Evolutionary conservation across 1,140 invertebrate species (phyloP).

Genomic region (Heliconius congener): DNA sequence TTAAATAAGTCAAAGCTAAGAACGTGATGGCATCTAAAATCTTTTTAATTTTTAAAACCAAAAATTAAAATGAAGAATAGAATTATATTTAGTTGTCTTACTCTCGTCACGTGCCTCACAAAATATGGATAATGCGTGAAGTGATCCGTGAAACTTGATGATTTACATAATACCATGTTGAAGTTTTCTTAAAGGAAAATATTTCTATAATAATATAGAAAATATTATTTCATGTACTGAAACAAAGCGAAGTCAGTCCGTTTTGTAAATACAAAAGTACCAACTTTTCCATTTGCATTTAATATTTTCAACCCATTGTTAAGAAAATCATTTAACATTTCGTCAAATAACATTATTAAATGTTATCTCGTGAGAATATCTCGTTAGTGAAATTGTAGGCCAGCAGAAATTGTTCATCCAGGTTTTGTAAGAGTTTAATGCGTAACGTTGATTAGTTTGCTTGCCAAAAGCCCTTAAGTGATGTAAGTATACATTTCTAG

Average conservation of each 20-base stretch:
- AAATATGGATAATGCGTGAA: too few species aligned
- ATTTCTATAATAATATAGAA: background rate
- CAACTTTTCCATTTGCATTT: background rate
- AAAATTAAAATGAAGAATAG: too few species aligned
- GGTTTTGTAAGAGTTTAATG: background rate
- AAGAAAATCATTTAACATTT: slow-evolving; percentile 1
- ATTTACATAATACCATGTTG: too few species aligned
- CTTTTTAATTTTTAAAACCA: too few species aligned
- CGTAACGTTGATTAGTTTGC: slow-evolving; percentile 12
- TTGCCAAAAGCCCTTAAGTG: background rate
- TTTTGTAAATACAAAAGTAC: background rate
- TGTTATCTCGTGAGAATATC: slow-evolving; percentile 18
- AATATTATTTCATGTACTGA: background rate
- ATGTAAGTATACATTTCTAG: background rate
- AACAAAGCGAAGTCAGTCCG: background rate
- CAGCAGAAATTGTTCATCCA: slow-evolving; percentile 22
- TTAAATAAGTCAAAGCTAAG: too few species aligned
- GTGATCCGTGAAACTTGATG: too few species aligned
- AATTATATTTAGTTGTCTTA: too few species aligned
- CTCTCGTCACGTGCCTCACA: too few species aligned
- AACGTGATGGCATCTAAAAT: too few species aligned
- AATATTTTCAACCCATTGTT: background rate
- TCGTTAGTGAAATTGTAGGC: slow-evolving; percentile 23
- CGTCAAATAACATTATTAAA: slow-evolving; percentile 21
- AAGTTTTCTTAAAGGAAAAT: background rate